Evolutionary conservation across 1,140 invertebrate genomes (phyloP).

Genomic region (Steinernema feltiae): DNA sequence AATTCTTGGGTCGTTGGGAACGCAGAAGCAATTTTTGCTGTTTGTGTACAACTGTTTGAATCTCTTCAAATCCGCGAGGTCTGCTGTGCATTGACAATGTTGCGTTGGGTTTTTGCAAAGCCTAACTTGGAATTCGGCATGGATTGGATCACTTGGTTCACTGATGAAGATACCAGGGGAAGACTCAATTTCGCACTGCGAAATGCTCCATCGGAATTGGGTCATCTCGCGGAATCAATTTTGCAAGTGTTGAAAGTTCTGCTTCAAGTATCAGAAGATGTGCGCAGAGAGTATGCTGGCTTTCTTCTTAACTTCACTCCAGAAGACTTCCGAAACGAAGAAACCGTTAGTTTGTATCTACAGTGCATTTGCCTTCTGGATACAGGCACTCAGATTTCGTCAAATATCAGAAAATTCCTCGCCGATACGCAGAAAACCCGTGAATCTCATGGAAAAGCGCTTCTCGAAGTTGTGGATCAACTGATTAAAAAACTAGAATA

Average conservation of each 20-base stretch:
- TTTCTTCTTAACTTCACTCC: not conserved
- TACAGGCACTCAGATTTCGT: not conserved
- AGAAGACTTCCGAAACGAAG: not conserved
- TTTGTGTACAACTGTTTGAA: not conserved
- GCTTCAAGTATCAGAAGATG: not conserved
- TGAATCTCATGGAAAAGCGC: not conserved
- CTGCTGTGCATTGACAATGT: not conserved
- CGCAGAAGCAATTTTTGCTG: not conserved
- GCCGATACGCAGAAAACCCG: not conserved
- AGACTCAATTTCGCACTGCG: not conserved
- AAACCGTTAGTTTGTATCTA: not conserved
- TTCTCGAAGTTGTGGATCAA: not conserved
- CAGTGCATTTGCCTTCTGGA: not conserved
- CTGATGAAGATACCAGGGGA: not conserved
- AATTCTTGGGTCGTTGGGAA: not conserved
- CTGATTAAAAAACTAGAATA: not conserved
- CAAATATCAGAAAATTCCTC: not conserved
- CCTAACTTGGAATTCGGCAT: not conserved
- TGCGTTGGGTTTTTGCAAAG: not conserved
- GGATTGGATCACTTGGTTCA: not conserved
- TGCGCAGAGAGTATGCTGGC: not conserved
- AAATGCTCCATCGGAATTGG: not conserved
- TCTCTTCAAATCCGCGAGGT: not conserved
- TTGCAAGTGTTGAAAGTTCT: not conserved
- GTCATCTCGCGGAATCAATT: not conserved